Conservation (phyloP, 2,797 vertebrate genomes). For the Craterocephalus amniculus region DNA sequence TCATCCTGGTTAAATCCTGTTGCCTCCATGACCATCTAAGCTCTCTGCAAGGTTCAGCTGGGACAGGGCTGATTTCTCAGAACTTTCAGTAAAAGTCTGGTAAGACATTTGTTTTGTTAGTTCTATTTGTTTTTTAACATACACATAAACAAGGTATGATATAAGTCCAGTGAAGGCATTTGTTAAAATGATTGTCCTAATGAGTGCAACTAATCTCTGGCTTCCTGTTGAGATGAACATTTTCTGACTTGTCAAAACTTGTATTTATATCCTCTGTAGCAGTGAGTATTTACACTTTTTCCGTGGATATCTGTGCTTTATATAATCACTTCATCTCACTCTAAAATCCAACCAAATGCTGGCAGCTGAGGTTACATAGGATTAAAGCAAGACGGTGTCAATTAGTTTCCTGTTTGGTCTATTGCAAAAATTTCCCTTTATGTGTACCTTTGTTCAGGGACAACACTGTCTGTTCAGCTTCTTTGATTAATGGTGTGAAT, state of each 20-base stretch:
- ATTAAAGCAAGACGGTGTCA: constrained; percentile 39
- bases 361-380: constrained; percentile 33
- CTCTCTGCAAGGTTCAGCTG: constrained; percentile 29
- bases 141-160: neutral
- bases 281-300: constrained; percentile 1
- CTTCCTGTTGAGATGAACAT: neutral
- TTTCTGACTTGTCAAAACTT: neutral
- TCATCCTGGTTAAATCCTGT: constrained; percentile 61
- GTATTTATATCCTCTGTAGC: neutral
- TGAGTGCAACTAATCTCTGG: neutral
- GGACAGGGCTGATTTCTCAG: neutral
- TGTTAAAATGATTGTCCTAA: neutral
- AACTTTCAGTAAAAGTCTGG: constrained; percentile 6
- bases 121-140: neutral
- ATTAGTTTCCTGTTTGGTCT: constrained; percentile 49
- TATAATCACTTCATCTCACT: neutral
- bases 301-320: no score
- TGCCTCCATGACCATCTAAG: constrained; percentile 55
- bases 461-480: constrained; percentile 36
- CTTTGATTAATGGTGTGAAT: constrained; percentile 66
- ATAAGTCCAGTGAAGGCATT: neutral
- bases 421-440: constrained; percentile 38
- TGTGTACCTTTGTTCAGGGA: constrained; percentile 47
- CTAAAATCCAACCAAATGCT: constrained; percentile 7
- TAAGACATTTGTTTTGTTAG: neutral